These are phyloP conservation scores for Periophthalmus modestus DNA, from an alignment of 2,113 vertebrate species.

Conservation along the genomic window DNA sequence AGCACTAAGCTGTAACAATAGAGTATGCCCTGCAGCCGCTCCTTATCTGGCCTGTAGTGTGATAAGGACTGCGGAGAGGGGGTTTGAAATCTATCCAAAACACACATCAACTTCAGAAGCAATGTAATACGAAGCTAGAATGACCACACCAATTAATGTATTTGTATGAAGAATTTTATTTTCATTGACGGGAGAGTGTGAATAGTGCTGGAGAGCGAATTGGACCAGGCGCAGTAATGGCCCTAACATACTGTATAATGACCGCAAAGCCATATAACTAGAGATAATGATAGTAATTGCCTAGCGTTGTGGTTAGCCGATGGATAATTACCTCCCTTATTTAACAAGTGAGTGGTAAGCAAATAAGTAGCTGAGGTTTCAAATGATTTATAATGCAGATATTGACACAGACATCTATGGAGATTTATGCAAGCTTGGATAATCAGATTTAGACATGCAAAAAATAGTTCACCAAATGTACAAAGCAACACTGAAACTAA, in stretches of 20 bases:
- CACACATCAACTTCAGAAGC: conserved; percentile 5
- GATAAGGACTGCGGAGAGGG: conserved; percentile 14
- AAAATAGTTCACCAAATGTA: neutral
- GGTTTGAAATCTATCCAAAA: conserved; percentile 16
- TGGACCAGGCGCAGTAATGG: conserved; percentile 59
- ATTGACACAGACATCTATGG: neutral
- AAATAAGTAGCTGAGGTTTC: conserved; percentile 4
- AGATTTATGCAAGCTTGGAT: neutral
- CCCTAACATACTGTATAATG: conserved; percentile 59
- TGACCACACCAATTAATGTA: neutral
- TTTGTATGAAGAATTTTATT: conserved; percentile 27
- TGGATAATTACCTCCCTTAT: conserved; percentile 10
- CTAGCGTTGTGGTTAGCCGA: conserved; percentile 12
- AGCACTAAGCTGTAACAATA: conserved; percentile 73
- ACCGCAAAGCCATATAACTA: conserved; percentile 49
- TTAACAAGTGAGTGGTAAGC: conserved; percentile 13
- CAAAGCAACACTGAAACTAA: neutral
- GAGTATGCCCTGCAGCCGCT: conserved; percentile 60
- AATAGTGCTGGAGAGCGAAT: conserved; percentile 44
- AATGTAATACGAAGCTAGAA: neutral
- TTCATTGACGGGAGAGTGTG: conserved; percentile 55
- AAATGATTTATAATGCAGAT: neutral
- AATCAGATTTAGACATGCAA: neutral
- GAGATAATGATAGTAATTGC: conserved; percentile 23
- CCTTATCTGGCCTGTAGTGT: conserved; percentile 53